Base-by-base conservation (phyloP, 2,113 vertebrate genomes). In the Tylochromis polylepis region DNA sequence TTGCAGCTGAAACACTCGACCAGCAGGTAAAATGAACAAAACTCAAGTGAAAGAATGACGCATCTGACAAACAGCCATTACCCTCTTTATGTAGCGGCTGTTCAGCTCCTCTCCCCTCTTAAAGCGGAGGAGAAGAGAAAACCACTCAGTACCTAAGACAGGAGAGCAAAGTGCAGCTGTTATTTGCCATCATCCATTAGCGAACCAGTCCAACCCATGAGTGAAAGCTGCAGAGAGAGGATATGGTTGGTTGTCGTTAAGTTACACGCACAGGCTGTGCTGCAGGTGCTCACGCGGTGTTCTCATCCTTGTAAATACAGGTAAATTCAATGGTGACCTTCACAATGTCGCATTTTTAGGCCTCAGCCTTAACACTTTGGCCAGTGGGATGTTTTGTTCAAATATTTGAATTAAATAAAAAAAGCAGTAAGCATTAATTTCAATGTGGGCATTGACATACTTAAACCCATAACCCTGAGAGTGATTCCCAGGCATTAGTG, bases 111-210 rank as follows among this genome's bases (percentile, higher is more conserved):
- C 70, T 86, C 72, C 56, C 27, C 87, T 89, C 85, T 86, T 75
- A 83, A 67, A 85, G 82, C 67, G 70, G 49, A 79, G 60, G 84
- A 83, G 89, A 94, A 77, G 86, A 82, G 82, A 81, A 89, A 93
- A 88, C 56, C 90, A 90, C 89, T 91, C 87, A 89, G 87, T 12
- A 86, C 81, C 85, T 65, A 65, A 91, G 78, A 87, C 85, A 79
- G 84, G 84, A 84, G 87, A 34, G 85, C 82, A 92, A 90, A 94
- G 92, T 95, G 93, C 88, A 89, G 87, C 91, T 86, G 60, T 89
- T 93, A 87, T 92, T 93, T 90, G 86, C 88, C 85, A 81, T 79
- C 88, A 86, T 93, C 88, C 91, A 95, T 95, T 95, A 95, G 92
- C 53, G 20, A 87, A 87, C 29, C 46, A 20, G 79, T 20, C 53